Evolutionary conservation across 2,888 invertebrate species (phyloP).

Genomic region (Alviniconcha strummeri): DNA sequence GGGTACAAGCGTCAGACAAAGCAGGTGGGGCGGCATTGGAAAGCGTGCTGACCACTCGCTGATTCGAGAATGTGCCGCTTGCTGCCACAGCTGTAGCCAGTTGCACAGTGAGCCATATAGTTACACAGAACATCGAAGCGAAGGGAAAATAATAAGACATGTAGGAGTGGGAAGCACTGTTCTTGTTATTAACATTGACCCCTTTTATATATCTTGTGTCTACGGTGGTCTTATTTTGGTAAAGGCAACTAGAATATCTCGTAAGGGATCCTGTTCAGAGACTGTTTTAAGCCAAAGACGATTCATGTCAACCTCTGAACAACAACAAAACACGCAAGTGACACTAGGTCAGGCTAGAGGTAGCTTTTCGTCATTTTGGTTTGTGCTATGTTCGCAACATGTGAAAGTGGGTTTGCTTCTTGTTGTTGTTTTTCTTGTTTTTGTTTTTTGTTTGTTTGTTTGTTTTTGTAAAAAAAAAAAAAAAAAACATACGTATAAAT

Average conservation of each 20-base stretch:
- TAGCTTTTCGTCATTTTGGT: too few species aligned
- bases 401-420: not conserved
- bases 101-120: not conserved
- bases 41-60: not conserved
- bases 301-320: too few species aligned
- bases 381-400: too few species aligned
- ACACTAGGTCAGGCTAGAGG: too few species aligned
- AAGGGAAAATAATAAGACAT: not conserved
- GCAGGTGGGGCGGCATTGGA: not conserved
- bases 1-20: not conserved
- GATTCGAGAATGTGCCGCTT: not conserved
- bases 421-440: not conserved
- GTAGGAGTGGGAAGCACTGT: not conserved
- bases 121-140: not conserved
- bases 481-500: too few species aligned
- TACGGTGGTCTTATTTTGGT: too few species aligned
- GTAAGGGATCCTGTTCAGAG: not conserved
- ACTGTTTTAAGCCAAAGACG: too few species aligned
- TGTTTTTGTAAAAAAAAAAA: too few species aligned
- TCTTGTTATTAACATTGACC: too few species aligned
- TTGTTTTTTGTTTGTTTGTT: not conserved
- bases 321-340: too few species aligned
- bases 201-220: too few species aligned
- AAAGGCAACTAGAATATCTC: not conserved
- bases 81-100: not conserved